Evolutionary conservation across 2,113 vertebrate genomes (phyloP).

Genomic region (Litocranius walleri): DNA sequence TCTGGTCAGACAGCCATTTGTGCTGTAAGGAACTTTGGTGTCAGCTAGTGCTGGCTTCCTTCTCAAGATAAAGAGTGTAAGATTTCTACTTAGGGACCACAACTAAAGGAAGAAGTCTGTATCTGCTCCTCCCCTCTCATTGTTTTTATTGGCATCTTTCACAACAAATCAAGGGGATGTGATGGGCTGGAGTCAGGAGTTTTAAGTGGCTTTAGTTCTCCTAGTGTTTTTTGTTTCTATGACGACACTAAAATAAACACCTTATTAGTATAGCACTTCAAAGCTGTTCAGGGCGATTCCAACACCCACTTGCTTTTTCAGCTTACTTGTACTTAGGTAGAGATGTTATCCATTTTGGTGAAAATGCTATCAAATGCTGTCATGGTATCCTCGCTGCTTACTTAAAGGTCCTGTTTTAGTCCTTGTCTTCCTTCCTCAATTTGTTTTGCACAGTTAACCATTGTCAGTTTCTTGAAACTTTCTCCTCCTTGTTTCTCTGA

Average conservation of each 20-base stretch:
- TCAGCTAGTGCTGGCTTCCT: neutral
- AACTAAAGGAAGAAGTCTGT: neutral
- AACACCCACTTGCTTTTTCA: neutral
- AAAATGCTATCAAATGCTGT: neutral
- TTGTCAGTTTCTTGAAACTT: neutral
- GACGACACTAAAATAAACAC: neutral
- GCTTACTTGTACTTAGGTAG: neutral
- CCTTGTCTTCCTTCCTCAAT: neutral
- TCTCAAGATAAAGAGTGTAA: neutral
- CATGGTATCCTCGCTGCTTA: fast-evolving
- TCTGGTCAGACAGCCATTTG: neutral
- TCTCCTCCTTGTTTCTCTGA: neutral
- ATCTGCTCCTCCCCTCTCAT: neutral
- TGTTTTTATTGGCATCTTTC: neutral
- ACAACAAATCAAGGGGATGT: neutral
- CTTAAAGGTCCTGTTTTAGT: neutral
- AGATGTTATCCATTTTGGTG: neutral
- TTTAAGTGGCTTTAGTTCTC: constrained; percentile 14
- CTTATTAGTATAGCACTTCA: neutral
- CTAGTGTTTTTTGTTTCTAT: neutral
- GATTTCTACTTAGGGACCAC: neutral
- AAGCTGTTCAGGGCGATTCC: neutral
- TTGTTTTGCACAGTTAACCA: neutral
- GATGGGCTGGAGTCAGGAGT: neutral
- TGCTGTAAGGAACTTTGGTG: neutral